Conservation (phyloP, 2,888 invertebrate genomes). For the Diarsia rubi region DNA sequence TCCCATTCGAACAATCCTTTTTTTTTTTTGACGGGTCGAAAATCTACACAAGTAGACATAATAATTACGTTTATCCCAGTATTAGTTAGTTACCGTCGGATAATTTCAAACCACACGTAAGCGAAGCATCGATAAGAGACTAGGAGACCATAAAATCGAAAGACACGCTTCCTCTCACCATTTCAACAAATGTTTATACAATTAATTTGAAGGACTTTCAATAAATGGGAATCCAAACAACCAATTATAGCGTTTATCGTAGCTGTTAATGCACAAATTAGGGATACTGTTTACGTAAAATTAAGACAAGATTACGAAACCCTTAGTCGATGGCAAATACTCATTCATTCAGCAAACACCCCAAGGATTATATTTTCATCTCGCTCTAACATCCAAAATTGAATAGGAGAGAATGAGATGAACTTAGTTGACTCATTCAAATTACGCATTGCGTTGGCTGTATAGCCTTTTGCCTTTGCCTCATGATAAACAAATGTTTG, state of each 20-base stretch:
- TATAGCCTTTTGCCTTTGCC: conserved; percentile 45
- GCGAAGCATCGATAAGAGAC: neutral
- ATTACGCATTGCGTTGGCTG: conserved; percentile 56
- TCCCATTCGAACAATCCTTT: too few relatives aligned
- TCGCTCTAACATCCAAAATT: conserved; percentile 9
- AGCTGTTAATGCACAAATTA: conserved; percentile 52
- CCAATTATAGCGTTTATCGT: conserved; percentile 58
- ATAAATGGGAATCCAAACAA: conserved; percentile 39
- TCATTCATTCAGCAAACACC: conserved; percentile 38
- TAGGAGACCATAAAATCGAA: neutral
- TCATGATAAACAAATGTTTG: conserved; percentile 48
- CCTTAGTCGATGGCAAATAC: conserved; percentile 49
- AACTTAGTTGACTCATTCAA: conserved; percentile 29
- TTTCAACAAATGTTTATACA: neutral
- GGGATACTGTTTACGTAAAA: conserved; percentile 64
- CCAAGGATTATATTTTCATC: conserved; percentile 18
- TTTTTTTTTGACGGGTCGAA: too few relatives aligned
- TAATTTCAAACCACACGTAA: neutral
- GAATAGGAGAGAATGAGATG: conserved; percentile 37
- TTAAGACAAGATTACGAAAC: conserved; percentile 65
- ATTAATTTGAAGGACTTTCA: conserved; percentile 10
- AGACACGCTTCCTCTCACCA: neutral
- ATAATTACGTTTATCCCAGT: too few relatives aligned
- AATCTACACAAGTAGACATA: too few relatives aligned
- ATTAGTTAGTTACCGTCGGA: neutral